These are phyloP conservation scores for Himalopsyche japonica DNA, from an alignment of 2,888 invertebrate genomes.

Conservation along the genomic window DNA sequence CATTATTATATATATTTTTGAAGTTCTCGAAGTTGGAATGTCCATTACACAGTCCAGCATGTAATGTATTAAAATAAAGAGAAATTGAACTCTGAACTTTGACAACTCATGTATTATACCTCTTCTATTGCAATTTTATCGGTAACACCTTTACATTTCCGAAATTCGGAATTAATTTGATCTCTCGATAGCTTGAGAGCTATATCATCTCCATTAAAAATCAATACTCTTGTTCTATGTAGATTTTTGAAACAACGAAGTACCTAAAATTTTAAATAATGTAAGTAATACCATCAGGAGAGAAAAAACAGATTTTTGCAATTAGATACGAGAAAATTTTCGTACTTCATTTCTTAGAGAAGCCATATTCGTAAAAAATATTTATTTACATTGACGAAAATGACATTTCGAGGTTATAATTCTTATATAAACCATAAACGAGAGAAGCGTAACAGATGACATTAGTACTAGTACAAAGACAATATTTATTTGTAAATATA, in stretches of 20 bases:
- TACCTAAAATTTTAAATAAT: slow-evolving; percentile 55
- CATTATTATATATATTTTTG: no score
- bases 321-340: neutral
- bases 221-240: slow-evolving; percentile 68
- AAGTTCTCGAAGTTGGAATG: no score
- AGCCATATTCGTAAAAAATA: neutral
- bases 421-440: no score
- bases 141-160: slow-evolving; percentile 65
- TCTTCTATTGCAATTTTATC: slow-evolving; percentile 66
- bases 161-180: slow-evolving; percentile 78
- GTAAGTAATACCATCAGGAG: neutral
- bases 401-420: neutral
- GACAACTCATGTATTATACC: slow-evolving; percentile 51
- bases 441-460: neutral
- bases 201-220: slow-evolving; percentile 68
- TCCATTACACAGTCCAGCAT: no score
- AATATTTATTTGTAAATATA: no score
- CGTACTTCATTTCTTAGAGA: neutral
- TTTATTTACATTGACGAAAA: neutral
- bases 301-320: no score
- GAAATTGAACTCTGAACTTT: no score
- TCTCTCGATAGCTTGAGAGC: slow-evolving; percentile 66
- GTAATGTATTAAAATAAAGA: no score
- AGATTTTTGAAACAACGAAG: slow-evolving; percentile 71
- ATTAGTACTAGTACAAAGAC: neutral